Percentiles rank a stretch among this genome's conserved stretches.
These are phyloP conservation scores for Halcyon malimbica DNA, from an alignment of 2,113 vertebrate species.

Conservation along the genomic window DNA sequence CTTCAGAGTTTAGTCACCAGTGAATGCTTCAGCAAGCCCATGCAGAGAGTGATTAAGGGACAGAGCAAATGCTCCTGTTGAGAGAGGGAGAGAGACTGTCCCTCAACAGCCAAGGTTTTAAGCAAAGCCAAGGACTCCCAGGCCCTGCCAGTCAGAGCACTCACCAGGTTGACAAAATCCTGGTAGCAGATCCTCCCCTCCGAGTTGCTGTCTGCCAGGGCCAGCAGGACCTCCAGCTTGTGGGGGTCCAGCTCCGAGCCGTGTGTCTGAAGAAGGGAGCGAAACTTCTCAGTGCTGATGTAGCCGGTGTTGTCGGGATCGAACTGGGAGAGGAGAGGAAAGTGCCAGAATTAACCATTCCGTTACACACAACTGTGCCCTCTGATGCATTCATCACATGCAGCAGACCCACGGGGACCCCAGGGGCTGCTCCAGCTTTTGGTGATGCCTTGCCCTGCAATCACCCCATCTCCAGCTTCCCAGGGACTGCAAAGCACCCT, in stretches of 20 bases:
- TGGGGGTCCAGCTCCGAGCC: slow-evolving; percentile 93
- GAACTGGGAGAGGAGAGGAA: slow-evolving; percentile 78
- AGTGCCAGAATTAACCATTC: slow-evolving; percentile 1
- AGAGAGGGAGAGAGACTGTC: neutral
- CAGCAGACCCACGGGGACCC: neutral
- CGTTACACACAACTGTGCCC: neutral
- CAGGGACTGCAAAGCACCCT: neutral
- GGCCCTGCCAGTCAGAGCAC: slow-evolving; percentile 22
- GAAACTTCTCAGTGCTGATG: slow-evolving; percentile 93
- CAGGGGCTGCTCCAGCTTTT: neutral
- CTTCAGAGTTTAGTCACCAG: neutral
- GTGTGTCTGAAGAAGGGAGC: slow-evolving; percentile 87
- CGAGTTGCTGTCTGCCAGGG: slow-evolving; percentile 89
- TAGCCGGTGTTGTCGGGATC: slow-evolving; percentile 92
- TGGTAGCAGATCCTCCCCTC: slow-evolving; percentile 96
- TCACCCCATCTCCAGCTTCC: neutral
- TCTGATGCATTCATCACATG: neutral
- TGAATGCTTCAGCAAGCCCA: neutral
- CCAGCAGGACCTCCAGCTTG: slow-evolving; percentile 94
- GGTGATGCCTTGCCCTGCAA: neutral
- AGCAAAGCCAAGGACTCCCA: neutral
- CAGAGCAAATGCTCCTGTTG: neutral
- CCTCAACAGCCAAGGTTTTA: neutral
- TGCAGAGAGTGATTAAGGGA: neutral
- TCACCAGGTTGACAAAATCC: slow-evolving; percentile 97